Evolutionary conservation across 2,113 vertebrate genomes (phyloP).

Genomic region (Antechinus stuartii): DNA sequence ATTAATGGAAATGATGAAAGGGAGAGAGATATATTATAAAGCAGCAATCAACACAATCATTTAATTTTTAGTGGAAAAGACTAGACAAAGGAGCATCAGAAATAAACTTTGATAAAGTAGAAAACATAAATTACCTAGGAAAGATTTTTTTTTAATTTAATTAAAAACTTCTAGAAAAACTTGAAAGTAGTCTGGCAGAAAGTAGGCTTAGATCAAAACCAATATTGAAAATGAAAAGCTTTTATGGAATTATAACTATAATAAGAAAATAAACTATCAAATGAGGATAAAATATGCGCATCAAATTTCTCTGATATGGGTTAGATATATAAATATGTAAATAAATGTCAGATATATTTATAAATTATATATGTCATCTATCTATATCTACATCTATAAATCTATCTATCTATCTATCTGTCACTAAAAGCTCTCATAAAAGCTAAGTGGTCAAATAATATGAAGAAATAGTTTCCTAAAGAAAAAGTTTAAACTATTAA

Average conservation of each 20-base stretch:
- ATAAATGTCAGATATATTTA: background rate
- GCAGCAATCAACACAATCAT: background rate
- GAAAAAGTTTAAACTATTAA: background rate
- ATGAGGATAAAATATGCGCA: background rate
- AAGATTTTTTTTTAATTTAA: background rate
- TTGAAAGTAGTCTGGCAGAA: background rate
- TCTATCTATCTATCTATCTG: background rate
- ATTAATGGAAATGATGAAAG: background rate
- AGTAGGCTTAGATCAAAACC: background rate
- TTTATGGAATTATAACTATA: background rate
- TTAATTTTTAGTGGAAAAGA: background rate
- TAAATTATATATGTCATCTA: background rate
- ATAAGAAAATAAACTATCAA: background rate
- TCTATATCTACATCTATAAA: too few species aligned
- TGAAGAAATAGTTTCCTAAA: background rate
- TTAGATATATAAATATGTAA: background rate
- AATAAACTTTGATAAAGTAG: background rate
- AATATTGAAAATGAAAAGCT: background rate
- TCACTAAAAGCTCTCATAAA: background rate
- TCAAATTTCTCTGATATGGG: background rate
- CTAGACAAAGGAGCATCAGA: background rate
- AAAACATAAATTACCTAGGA: background rate
- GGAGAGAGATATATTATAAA: background rate
- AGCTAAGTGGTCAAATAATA: background rate
- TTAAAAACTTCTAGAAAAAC: background rate